These are phyloP conservation scores for Microplitis mediator DNA, from an alignment of 1,140 invertebrate genomes.

Conservation along the genomic window DNA sequence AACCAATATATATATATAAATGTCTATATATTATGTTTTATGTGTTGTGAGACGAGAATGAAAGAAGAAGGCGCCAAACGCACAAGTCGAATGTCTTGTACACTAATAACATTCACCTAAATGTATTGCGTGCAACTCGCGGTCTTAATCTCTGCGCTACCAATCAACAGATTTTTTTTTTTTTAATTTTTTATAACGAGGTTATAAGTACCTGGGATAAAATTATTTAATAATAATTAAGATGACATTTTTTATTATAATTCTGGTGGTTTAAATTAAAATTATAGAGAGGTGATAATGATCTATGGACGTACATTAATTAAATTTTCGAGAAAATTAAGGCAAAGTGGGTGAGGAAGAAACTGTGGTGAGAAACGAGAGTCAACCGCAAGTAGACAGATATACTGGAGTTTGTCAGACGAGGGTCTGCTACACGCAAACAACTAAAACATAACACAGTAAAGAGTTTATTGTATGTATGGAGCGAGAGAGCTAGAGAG, in stretches of 20 bases:
- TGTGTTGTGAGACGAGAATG: no score
- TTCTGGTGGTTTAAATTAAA: background rate
- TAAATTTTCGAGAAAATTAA: conserved; percentile 7
- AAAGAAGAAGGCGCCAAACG: conserved; percentile 12
- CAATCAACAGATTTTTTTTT: background rate
- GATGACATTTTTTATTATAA: no score
- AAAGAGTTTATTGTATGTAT: no score
- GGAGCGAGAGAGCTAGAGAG: background rate
- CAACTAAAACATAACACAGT: background rate
- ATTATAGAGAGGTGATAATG: background rate
- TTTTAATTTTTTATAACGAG: background rate
- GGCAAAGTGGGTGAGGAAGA: background rate
- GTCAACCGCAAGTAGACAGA: background rate
- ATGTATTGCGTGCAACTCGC: background rate
- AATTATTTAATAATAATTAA: background rate
- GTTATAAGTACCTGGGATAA: background rate
- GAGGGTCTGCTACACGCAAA: conserved; percentile 8
- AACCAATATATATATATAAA: background rate
- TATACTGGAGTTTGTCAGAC: conserved; percentile 1
- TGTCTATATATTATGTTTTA: background rate
- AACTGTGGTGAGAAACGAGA: background rate
- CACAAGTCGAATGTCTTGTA: background rate
- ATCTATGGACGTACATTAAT: background rate
- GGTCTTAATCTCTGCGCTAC: background rate
- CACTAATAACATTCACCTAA: conserved; percentile 3